These are phyloP conservation scores for Oxyura jamaicensis DNA, from an alignment of 2,113 vertebrate genomes.

Conservation along the genomic window DNA sequence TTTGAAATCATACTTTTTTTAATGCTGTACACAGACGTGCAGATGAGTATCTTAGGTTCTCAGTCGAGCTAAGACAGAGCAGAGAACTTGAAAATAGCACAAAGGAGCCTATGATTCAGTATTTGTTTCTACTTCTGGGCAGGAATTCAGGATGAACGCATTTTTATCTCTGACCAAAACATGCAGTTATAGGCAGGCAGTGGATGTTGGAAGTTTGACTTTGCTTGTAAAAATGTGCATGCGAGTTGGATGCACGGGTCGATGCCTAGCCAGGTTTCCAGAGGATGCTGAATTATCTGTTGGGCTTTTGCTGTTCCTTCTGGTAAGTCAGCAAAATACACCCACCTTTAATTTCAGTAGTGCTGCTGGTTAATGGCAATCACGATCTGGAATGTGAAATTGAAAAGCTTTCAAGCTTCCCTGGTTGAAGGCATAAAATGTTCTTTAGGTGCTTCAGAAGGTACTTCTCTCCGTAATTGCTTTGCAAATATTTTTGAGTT, in stretches of 20 bases:
- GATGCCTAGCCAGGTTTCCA: neutral
- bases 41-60: neutral
- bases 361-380: neutral
- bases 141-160: neutral
- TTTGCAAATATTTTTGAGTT: neutral
- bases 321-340: neutral
- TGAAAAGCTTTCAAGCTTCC: neutral
- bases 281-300: neutral
- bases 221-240: neutral
- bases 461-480: rapidly evolving
- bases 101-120: rapidly evolving
- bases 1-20: too few species aligned
- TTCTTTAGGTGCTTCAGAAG: neutral
- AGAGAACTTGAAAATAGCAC: neutral
- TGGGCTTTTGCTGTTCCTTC: neutral
- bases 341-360: neutral
- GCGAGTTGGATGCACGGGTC: neutral
- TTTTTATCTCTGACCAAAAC: neutral
- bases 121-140: neutral
- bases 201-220: neutral
- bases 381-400: too few species aligned
- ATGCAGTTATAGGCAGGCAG: neutral
- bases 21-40: neutral
- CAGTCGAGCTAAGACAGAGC: neutral
- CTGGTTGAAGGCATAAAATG: neutral